Percentiles rank a stretch among this genome's conserved stretches.
Conservation (phyloP, 2,888 invertebrate genomes). For the Gasteruption jaculator region DNA sequence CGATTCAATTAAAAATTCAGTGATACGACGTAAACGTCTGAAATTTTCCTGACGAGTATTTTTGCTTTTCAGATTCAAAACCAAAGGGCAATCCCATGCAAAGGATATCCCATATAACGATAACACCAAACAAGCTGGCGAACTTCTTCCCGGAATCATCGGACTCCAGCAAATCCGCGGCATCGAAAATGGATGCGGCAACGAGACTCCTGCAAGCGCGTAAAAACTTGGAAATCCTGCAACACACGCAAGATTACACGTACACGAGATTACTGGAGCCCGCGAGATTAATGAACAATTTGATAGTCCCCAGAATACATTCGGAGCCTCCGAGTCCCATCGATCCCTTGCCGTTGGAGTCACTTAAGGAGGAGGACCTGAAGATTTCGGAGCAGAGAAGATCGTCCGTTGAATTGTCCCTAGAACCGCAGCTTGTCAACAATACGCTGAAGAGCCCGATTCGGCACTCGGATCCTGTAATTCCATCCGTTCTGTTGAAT, state of each 20-base stretch:
- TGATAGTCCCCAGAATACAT: constrained; percentile 38
- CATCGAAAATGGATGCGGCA: constrained; percentile 14
- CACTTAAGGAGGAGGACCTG: constrained; percentile 28
- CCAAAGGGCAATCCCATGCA: constrained; percentile 23
- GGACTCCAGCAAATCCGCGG: constrained; percentile 18
- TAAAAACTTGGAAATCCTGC: constrained; percentile 28
- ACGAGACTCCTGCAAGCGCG: constrained; percentile 20
- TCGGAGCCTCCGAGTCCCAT: constrained; percentile 47
- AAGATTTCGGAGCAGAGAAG: constrained; percentile 16
- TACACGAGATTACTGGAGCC: constrained; percentile 29
- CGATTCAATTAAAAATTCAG: too few species aligned
- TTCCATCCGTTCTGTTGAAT: constrained; percentile 40
- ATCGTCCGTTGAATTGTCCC: constrained; percentile 5
- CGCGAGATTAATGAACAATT: constrained; percentile 27
- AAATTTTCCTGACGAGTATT: too few species aligned
- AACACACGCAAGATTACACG: constrained; percentile 28
- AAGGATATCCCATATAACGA: constrained; percentile 30
- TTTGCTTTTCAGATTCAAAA: too few species aligned
- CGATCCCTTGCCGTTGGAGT: constrained; percentile 35
- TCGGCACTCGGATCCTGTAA: constrained; percentile 37
- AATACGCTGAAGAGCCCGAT: constrained; percentile 26
- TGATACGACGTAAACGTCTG: too few species aligned
- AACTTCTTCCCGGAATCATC: constrained; percentile 28
- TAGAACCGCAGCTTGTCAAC: constrained; percentile 14
- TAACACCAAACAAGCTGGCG: constrained; percentile 37